Evolutionary conservation across 2,888 invertebrate genomes (phyloP).

Genomic region (Linnaemya vulpina): DNA sequence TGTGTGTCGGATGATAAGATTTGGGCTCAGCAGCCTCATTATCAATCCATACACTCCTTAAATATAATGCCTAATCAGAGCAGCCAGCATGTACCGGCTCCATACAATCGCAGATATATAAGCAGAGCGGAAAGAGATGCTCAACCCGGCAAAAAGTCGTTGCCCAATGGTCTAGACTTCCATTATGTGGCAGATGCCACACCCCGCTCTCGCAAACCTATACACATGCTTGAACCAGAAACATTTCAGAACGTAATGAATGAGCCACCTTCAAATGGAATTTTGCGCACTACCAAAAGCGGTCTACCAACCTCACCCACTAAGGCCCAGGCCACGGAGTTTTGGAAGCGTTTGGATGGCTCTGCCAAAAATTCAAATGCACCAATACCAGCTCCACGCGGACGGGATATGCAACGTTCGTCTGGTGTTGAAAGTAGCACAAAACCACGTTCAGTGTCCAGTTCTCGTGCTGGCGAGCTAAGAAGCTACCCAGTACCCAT

Average conservation of each 20-base stretch:
- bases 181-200: conserved; percentile 89
- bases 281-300: conserved; percentile 80
- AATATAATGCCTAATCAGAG: conserved; percentile 74
- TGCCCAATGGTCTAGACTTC: conserved; percentile 84
- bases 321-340: conserved; percentile 84
- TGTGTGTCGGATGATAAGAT: conserved; percentile 83
- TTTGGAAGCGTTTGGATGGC: conserved; percentile 87
- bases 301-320: conserved; percentile 77
- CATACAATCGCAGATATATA: conserved; percentile 78
- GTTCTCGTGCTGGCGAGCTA: conserved; percentile 78
- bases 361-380: conserved; percentile 80
- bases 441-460: conserved; percentile 81
- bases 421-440: conserved; percentile 54
- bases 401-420: conserved; percentile 72
- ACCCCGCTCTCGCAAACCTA: conserved; percentile 89
- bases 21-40: conserved; percentile 79
- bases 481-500: conserved; percentile 78
- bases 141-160: conserved; percentile 78
- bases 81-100: conserved; percentile 51
- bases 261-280: conserved; percentile 75
- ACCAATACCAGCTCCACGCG: conserved; percentile 72
- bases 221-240: conserved; percentile 85
- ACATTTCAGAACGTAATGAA: conserved; percentile 37
- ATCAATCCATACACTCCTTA: conserved; percentile 80
- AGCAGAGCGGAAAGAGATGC: conserved; percentile 80